Conservation (phyloP, 2,797 vertebrate genomes). For the Catostomus latipinnis region DNA sequence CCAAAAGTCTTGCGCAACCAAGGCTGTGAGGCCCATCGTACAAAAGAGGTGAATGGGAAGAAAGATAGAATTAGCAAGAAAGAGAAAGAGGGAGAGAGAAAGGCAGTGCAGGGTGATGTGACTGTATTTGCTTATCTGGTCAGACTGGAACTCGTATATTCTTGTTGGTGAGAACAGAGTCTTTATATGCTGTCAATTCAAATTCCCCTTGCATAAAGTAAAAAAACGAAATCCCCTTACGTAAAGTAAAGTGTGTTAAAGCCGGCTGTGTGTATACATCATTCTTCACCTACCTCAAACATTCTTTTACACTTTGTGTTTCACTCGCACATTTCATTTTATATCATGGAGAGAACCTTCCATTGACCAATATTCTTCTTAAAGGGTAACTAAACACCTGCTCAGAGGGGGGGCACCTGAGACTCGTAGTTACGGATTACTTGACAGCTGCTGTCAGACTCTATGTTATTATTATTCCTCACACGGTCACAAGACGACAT, state of each 20-base stretch:
- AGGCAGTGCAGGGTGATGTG: slow-evolving; percentile 55
- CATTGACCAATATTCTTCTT: too few species aligned
- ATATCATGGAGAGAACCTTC: too few species aligned
- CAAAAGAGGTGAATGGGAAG: slow-evolving; percentile 5
- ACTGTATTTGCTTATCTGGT: slow-evolving; percentile 55
- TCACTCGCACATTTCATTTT: too few species aligned
- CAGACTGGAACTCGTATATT: slow-evolving; percentile 2
- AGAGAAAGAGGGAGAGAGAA: neutral
- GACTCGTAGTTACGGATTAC: too few species aligned
- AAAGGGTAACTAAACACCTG: too few species aligned
- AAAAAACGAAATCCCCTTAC: slow-evolving; percentile 13
- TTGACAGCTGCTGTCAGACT: too few species aligned
- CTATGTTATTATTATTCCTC: too few species aligned
- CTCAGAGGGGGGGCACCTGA: too few species aligned
- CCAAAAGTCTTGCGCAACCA: slow-evolving; percentile 74
- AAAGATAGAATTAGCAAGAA: neutral
- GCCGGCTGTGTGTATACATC: slow-evolving; percentile 4
- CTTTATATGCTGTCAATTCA: slow-evolving; percentile 18
- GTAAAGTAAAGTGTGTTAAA: slow-evolving; percentile 24
- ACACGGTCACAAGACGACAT: too few species aligned
- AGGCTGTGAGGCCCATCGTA: slow-evolving; percentile 63
- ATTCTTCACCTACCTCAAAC: neutral
- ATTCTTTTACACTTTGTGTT: neutral
- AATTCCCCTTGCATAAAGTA: slow-evolving; percentile 22
- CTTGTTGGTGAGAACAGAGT: slow-evolving; percentile 13